Base-by-base conservation (phyloP, 2,888 invertebrate genomes). In the Drosophila hamatofila region DNA sequence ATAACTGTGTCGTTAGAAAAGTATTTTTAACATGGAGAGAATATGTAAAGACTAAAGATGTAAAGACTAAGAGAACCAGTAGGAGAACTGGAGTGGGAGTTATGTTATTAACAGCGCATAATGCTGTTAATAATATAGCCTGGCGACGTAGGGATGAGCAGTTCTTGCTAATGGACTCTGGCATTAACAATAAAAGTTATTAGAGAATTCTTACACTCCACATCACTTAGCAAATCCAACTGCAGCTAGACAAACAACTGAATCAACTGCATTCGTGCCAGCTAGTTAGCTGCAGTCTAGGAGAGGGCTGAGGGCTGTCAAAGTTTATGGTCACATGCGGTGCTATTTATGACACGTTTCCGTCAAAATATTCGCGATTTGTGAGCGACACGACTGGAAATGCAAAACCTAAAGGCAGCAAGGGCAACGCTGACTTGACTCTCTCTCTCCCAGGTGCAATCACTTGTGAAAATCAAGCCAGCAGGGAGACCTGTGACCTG, bases 271-370 rank as follows among this genome's bases (percentile, higher is more conserved):
- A 33, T 11, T 33, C 3, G 12, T 12, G 33, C 33, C 11, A 33
- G n/a, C n/a, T n/a, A 12, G 11, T 33, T 12, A 12, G n/a, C n/a
- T n/a, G 12, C 35, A 39, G 37, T 37, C 37, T 16, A 16, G 3
- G n/a, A 3, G n/a, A n/a, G 39, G 35, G 35, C 23, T 41, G n/a
- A 23, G 11, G 23, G n/a, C 11, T 18, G 16, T 46, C 70, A 44
- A 58, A 52, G 73, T 91, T 91, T 91, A 89, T 81, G 76, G 80
- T 82, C 88, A 85, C 83, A 81, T 83, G 91, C 83, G 88, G 81
- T 79, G 88, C 90, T 91, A 92, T 92, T 92, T 92, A 92, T 92
- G 92, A 92, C 91, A 91, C 82, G 83, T 89, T 92, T 92, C 91
- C 92, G 91, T 92, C 92, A 91, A 92, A 90, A 89, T 83, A 86